Base-by-base conservation (phyloP, 2,888 invertebrate species). In the Caenorhabditis sp. region DNA sequence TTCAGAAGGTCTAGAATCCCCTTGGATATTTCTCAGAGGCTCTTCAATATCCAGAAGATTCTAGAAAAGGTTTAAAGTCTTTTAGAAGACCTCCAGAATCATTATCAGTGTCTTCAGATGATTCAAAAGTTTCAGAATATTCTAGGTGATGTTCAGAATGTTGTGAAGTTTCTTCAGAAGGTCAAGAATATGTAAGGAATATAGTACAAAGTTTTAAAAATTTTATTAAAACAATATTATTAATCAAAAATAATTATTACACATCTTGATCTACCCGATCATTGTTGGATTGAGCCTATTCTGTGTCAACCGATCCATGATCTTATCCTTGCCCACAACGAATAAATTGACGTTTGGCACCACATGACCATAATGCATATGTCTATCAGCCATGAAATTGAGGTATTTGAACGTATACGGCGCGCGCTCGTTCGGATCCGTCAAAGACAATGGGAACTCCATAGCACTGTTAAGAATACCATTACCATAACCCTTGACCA, bases 381-480 rank as follows among this genome's bases (percentile, higher is more conserved):
- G 80, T 59, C 82, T 72, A 79, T 84, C 84, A 50, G 84, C 84
- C 84, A 83, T 84, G 75, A 77, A 84, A 72, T 84, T 84, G 61
- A 84, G 76, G 59, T 84, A 84, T 60, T 83, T 83, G 79, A 83
- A 81, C 14, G 79, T 83, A 67, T 83, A 81, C 14, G 83, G 80
- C 56, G 81, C 83, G 20, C 84, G 71, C 63, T 84, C 84, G 53
- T 84, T 82, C 1, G 84, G 84, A 64, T 84, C 84, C 10, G 83
- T 69, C 1, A 84, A 66, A 0, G 83, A 81, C 7, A 84, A 66
- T 10, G 84, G 84, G 76, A 84, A 84, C 53, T 84, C 84, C 79
- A 83, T 78, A 7, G 78, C 81, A 52, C 78, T 77, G 74, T 84
- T 80, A 43, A 83, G 69, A 36, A 84, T 83, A 59, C 84, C 84